Conservation (phyloP, 2,113 vertebrate genomes). For the Lophura nycthemera region DNA sequence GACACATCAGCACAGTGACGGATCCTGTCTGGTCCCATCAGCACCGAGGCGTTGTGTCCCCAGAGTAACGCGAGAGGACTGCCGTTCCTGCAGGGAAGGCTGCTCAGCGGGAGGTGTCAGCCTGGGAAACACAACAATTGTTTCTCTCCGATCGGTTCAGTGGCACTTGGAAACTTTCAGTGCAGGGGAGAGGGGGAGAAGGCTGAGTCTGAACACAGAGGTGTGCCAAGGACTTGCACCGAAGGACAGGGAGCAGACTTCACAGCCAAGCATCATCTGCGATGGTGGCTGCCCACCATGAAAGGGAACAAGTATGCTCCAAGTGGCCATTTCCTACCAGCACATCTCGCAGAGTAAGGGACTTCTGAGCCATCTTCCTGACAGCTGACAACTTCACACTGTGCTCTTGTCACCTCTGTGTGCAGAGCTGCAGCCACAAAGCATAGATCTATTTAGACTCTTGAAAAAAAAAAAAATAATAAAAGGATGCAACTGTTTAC, state of each 20-base stretch:
- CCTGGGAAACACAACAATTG: conserved; percentile 35
- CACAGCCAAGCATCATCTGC: accelerated
- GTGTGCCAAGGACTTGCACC: conserved; percentile 37
- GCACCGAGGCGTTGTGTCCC: neutral
- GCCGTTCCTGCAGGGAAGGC: conserved; percentile 55
- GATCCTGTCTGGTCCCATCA: conserved; percentile 73
- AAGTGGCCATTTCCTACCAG: conserved; percentile 33
- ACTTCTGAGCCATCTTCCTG: neutral
- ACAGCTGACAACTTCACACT: neutral
- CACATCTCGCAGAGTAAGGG: neutral
- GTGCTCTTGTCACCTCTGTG: neutral
- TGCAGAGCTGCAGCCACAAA: neutral
- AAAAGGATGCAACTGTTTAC: conserved; percentile 19
- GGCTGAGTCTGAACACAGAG: neutral
- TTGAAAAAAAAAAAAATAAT: neutral
- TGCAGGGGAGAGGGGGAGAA: neutral
- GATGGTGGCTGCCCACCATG: accelerated
- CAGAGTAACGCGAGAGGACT: conserved; percentile 44
- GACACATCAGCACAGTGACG: conserved; percentile 50
- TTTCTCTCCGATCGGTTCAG: conserved; percentile 25
- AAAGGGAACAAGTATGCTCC: neutral
- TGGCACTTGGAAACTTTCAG: conserved; percentile 45
- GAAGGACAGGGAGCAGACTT: neutral
- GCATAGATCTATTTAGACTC: neutral
- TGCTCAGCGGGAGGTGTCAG: conserved; percentile 61